Base-by-base conservation (phyloP, 2,113 vertebrate genomes). In the Peromyscus maniculatus region DNA sequence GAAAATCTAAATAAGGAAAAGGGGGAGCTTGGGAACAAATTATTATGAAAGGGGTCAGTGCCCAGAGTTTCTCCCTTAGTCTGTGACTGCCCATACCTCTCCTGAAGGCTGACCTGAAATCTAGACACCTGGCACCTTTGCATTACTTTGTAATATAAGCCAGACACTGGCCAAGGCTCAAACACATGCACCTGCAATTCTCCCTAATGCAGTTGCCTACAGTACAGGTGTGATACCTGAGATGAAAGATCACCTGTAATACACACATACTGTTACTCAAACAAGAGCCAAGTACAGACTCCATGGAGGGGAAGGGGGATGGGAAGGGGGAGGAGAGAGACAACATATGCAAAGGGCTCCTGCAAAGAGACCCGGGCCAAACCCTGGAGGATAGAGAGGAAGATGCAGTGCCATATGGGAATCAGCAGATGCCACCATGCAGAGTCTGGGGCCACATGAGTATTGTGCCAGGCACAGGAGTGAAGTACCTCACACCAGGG, bases 121-220 rank as follows among this genome's bases (percentile, higher is more conserved):
- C 52, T 13, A 57, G 39, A 67, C 6, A 1, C 43, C n/a, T 19
- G 79, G 33, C 11, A 10, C 15, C 39, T 64, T 28, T 55, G 7
- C 17, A 7, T 19, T 22, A 26, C 15, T 78, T 36, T 3, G 7
- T 71, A 31, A 3, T 36, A 0, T 5, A 33, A 67, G 21, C 57
- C 67, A 43, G 49, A 31, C 0, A 36, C 19, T 0, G 10, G 52
- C 62, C 57, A 11, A 17, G 71, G 21, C 17, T 19, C 71, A 15
- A 0, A 82, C 7, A n/a, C 7, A 31, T 0, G 0, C 2, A 0
- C 8, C 43, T 13, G 69, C 77, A 67, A 57, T 59, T 11, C 0
- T 31, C 64, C 21, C 36, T 3, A 0, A n/a, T 9, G 15, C 0
- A 15, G 21, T 15, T 43, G 3, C 75, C 49, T 11, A 3, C 17